phyloP scores from a whole-genome alignment of 2,113 vertebrate genomes.

The Phrynocephalus versicolor region DNA sequence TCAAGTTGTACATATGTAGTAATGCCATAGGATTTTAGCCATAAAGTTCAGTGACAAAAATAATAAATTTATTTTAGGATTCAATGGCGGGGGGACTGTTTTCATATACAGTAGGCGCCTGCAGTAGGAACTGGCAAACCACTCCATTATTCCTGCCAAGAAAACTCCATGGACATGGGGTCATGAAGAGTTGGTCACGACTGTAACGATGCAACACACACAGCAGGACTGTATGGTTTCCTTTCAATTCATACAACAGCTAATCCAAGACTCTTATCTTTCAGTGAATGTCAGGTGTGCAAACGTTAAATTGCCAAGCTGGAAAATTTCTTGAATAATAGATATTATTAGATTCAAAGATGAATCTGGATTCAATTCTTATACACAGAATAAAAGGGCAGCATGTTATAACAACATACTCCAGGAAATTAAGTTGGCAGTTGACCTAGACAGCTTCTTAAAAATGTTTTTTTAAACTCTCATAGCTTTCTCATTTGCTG shows the following conservation, averaged over 20 bases:
- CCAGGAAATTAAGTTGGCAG: conserved; percentile 29
- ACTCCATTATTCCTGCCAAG: no score
- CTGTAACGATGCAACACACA: no score
- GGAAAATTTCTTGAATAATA: not conserved
- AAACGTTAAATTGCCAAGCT: not conserved
- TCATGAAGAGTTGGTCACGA: no score
- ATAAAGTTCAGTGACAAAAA: not conserved
- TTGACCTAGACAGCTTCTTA: not conserved
- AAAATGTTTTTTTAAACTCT: no score
- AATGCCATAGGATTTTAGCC: no score
- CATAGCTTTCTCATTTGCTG: no score
- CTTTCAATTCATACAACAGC: not conserved
- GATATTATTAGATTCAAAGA: not conserved
- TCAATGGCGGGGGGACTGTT: not conserved
- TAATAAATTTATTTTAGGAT: not conserved
- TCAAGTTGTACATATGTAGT: no score
- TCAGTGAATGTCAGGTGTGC: no score
- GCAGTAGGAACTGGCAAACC: no score
- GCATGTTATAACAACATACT: not conserved
- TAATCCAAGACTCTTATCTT: not conserved
- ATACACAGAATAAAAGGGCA: not conserved
- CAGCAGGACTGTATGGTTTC: not conserved
- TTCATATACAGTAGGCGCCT: no score
- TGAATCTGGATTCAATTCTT: conserved; percentile 7
- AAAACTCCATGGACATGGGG: no score